Evolutionary conservation across 2,113 vertebrate species (phyloP), one percentile per base, ranked within the genome.

Genomic region (Anhinga anhinga): DNA sequence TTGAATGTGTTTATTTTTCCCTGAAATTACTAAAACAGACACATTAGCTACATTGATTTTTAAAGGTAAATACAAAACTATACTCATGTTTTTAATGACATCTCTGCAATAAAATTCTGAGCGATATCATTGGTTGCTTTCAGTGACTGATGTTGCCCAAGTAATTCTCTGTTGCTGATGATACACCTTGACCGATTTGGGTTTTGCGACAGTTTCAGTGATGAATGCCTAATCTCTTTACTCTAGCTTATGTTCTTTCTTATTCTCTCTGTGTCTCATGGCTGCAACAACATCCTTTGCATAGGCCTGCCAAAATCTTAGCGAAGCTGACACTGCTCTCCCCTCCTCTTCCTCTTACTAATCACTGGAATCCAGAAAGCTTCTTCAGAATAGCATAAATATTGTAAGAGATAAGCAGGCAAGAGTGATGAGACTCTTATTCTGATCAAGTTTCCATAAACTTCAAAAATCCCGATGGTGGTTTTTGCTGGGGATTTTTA

Each of bases 201-300:
- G n/a, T 52, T 90, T 91, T 91, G 76, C 56, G 53, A 53, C 53
- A 77, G 49, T 82, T 93, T 86, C 72, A 82, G 3, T 70, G 89
- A 82, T 59, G 72, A 93, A 94, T 44, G n/a, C 56, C 27, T 95
- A 62, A 93, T 93, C 47, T 93, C 74, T 91, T 77, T 44, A 47
- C 30, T 95, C 16, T 56, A 77, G 62, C 2, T 92, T 77, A 78
- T 40, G 20, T 69, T 82, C 71, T 73, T 86, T 66, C 53, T 73
- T 78, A 74, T 62, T 93, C 42, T 63, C 13, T 61, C 22, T 69
- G 0, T 72, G 49, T 89, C 61, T 96, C 13, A 3, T 29, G 45
- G 27, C 38, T 91, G 62, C 3, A 5, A 78, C 47, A 88, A 45
- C 0, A 1, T 81, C 44, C 32, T 92, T 72, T 72, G 15, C 47